Percentiles rank a stretch among this genome's conserved stretches.
Conservation (phyloP, 2,113 vertebrate genomes). For the Coryphaenoides rupestris region DNA sequence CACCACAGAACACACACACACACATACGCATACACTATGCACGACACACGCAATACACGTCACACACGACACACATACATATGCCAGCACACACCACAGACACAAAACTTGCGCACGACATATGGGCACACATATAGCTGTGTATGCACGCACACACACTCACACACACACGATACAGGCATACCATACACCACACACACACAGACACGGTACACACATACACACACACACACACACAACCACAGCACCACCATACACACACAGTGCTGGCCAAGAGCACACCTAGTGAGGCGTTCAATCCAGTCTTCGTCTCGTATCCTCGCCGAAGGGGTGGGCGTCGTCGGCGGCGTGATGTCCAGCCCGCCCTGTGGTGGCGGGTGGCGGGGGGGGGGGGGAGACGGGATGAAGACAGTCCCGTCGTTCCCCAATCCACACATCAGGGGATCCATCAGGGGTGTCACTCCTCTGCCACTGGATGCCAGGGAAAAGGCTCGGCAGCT, state of each 20-base stretch:
- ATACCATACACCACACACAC: no score
- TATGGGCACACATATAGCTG: no score
- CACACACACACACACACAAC: no score
- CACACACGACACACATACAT: no score
- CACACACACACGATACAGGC: no score
- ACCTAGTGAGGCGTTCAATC: constrained; percentile 12
- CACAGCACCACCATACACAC: constrained; percentile 6
- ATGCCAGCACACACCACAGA: no score
- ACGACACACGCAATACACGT: no score
- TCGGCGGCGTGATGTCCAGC: constrained; percentile 30
- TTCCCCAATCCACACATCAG: constrained; percentile 43
- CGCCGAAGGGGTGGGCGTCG: neutral
- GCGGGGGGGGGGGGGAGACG: constrained; percentile 31
- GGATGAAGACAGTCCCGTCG: constrained; percentile 43
- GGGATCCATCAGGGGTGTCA: constrained; percentile 47
- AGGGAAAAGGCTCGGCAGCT: neutral
- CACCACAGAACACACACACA: constrained; percentile 2
- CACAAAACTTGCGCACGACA: no score
- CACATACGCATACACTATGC: no score
- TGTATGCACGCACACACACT: no score
- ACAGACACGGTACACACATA: no score
- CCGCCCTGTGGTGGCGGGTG: constrained; percentile 30
- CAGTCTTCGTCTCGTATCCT: constrained; percentile 31
- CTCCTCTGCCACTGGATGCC: constrained; percentile 1
- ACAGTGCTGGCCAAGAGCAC: neutral